Percentiles rank a stretch among this genome's conserved stretches.
phyloP scores from a whole-genome alignment of 2,113 vertebrate genomes.

The Progne subis region DNA sequence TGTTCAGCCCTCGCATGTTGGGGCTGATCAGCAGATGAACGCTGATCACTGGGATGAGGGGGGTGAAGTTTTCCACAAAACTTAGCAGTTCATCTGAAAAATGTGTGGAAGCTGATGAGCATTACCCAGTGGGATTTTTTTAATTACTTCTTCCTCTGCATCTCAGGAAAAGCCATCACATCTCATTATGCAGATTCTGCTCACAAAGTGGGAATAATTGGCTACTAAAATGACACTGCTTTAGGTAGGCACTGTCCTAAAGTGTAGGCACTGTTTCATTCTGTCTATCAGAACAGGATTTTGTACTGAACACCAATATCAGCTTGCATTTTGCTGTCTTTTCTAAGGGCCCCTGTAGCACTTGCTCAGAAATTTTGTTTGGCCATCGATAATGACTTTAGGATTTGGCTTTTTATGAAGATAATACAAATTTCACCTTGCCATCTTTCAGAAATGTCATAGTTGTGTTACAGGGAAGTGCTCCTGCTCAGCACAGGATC shows the following conservation, averaged over 20 bases:
- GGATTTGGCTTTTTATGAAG: neutral
- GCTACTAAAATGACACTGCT: neutral
- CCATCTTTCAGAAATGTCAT: neutral
- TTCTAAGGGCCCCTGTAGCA: neutral
- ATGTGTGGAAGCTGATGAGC: neutral
- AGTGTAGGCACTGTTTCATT: too few relatives aligned
- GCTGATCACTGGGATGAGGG: neutral
- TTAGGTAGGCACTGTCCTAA: neutral
- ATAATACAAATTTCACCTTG: neutral
- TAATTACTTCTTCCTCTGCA: neutral
- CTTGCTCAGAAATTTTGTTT: neutral
- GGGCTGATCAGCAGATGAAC: neutral
- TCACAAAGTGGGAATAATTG: constrained; percentile 3
- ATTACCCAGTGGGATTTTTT: neutral
- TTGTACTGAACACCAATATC: neutral
- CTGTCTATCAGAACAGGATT: too few relatives aligned
- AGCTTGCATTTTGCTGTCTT: neutral
- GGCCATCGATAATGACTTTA: neutral
- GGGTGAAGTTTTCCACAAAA: neutral
- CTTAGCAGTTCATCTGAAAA: neutral
- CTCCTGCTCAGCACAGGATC: neutral
- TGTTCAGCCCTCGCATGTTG: neutral
- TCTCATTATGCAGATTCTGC: neutral
- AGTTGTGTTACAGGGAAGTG: neutral
- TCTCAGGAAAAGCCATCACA: neutral